Base-by-base conservation (phyloP, 2,113 vertebrate species). In the Saimiri boliviensis region DNA sequence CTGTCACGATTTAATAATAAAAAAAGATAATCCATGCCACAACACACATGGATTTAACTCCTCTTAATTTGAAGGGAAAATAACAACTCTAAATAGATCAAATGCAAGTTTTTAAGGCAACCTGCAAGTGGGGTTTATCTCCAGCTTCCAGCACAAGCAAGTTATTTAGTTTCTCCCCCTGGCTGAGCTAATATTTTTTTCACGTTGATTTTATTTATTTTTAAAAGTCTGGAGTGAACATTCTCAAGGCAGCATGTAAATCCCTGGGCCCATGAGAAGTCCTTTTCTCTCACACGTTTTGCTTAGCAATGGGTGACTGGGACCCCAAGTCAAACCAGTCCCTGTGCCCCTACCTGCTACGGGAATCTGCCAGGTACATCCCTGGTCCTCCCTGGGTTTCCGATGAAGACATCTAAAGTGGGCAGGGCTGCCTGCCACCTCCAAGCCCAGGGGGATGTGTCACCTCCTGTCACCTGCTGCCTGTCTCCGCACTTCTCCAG, bases 61-160 rank as follows among this genome's bases (percentile, higher is more conserved):
- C 98, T 99, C 98, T 99, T 98, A 98, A 99, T 99, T 98, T 99
- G 97, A 98, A 98, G 95, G 68, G 97, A 98, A 99, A 99, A 99
- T 98, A 98, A 98, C 98, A 98, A 98, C 98, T 98, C 98, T 98
- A 98, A 98, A 98, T 98, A 98, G 98, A 98, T 98, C 98, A 98
- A 98, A 98, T 97, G 95, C 92, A 95, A 94, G 97, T 97, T 96
- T 98, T 98, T 92, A 96, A 98, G 98, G 98, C 97, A 98, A 98
- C 98, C 98, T 98, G 96, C 49, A 83, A 84, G 98, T 42, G 70
- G 97, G 96, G 98, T 98, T 99, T 99, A 98, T 99, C 98, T 98
- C 97, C 97, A 60, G 91, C 91, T 98, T 97, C 98, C 98, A 99
- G 98, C 97, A 98, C 89, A 93, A 96, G 92, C 91, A 6, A 98